Evolutionary conservation across 1,140 invertebrate species (phyloP).

Genomic region (Drosophila takahashii): DNA sequence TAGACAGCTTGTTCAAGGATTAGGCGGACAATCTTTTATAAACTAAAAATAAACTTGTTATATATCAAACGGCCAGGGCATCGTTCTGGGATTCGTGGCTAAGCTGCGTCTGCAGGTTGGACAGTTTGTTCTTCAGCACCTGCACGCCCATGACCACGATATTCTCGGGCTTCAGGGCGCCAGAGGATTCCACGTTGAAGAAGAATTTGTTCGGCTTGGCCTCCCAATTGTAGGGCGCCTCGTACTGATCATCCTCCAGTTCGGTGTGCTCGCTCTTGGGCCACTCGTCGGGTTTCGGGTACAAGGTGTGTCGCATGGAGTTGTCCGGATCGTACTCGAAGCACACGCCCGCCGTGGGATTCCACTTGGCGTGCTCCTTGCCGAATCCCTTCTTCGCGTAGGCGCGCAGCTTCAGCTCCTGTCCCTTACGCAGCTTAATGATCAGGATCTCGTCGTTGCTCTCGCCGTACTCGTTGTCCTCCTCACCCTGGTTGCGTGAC

Average conservation of each 20-base stretch:
- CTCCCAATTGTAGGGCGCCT: conserved; percentile 97
- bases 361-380: conserved; percentile 99
- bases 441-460: conserved; percentile 97
- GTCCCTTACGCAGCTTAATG: conserved; percentile 98
- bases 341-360: conserved; percentile 98
- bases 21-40: conserved; percentile 38
- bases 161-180: conserved; percentile 97
- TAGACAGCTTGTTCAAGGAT: conserved; percentile 73
- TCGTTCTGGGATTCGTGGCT: conserved; percentile 95
- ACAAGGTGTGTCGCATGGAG: conserved; percentile 97
- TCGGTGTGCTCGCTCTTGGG: conserved; percentile 99
- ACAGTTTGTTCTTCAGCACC: conserved; percentile 97
- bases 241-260: conserved; percentile 95
- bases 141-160: conserved; percentile 98
- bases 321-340: conserved; percentile 99
- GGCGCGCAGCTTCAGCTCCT: conserved; percentile 97
- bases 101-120: conserved; percentile 96
- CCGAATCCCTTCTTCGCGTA: conserved; percentile 99
- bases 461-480: conserved; percentile 96
- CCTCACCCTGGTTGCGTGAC: conserved; percentile 95
- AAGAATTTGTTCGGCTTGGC: conserved; percentile 99
- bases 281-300: conserved; percentile 99
- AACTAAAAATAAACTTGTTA: conserved; percentile 52
- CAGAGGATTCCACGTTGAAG: conserved; percentile 98
- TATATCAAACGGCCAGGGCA: conserved; percentile 89